Percentiles rank a stretch among this genome's conserved stretches.
Conservation (phyloP, 1,140 invertebrate species). For the Apis dorsata region DNA sequence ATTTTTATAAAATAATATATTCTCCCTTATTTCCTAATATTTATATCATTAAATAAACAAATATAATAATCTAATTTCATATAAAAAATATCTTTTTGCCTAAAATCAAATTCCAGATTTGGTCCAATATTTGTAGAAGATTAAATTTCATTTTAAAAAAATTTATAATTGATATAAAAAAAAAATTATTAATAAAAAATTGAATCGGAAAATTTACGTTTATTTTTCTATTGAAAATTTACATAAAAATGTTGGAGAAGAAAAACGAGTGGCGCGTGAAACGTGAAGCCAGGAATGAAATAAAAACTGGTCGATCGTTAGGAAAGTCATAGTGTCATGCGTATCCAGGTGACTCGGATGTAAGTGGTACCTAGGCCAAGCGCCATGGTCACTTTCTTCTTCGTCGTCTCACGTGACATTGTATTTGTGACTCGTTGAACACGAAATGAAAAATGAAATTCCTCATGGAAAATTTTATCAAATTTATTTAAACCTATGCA, state of each 20-base stretch:
- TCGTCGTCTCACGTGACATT: constrained; percentile 53
- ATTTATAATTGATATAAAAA: background rate
- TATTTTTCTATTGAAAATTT: background rate
- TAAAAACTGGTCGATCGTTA: constrained; percentile 29
- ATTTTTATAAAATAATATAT: too few relatives aligned
- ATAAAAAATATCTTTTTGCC: too few relatives aligned
- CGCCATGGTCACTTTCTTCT: constrained; percentile 63
- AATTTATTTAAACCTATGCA: background rate
- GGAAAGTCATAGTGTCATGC: constrained; percentile 44
- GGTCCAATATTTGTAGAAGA: background rate
- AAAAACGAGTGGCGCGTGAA: constrained; percentile 39
- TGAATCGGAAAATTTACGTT: background rate
- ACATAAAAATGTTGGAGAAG: background rate
- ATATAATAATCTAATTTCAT: too few relatives aligned
- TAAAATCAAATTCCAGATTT: too few relatives aligned
- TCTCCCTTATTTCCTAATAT: too few relatives aligned
- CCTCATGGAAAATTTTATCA: background rate
- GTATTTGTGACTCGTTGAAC: constrained; percentile 36
- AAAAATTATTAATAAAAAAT: background rate
- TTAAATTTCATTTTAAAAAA: background rate
- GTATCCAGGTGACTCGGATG: constrained; percentile 38
- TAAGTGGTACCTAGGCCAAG: constrained; percentile 55
- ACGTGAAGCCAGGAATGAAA: constrained; percentile 36
- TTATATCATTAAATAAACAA: too few relatives aligned
- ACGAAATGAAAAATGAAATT: constrained; percentile 37